phyloP scores from a whole-genome alignment of 23 tunicate species.

The Ascidia mentula region DNA sequence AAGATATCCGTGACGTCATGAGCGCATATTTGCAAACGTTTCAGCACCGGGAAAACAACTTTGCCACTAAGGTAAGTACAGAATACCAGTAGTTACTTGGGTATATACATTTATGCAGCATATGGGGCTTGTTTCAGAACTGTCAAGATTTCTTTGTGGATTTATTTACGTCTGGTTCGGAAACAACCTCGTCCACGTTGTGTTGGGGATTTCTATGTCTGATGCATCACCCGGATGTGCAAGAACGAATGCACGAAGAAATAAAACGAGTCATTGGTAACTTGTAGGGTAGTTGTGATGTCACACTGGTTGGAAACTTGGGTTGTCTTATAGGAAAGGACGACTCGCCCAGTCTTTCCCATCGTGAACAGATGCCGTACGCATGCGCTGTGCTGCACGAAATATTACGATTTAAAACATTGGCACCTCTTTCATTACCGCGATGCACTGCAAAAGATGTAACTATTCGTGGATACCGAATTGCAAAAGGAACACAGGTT shows the following conservation, averaged over 20 bases:
- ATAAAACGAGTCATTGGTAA: background rate
- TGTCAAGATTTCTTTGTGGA: conserved; percentile 1
- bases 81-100: background rate
- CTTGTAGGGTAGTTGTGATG: too few relatives aligned
- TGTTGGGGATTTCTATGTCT: background rate
- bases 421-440: conserved; percentile 9
- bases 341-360: background rate
- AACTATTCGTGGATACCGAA: background rate
- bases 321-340: background rate
- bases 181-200: background rate
- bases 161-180: background rate
- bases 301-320: too few relatives aligned
- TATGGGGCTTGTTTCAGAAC: background rate
- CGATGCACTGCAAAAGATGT: conserved; percentile 9
- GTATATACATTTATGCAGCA: background rate
- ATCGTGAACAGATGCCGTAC: conserved; percentile 9
- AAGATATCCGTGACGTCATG: background rate
- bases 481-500: conserved; percentile 17
- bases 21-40: background rate
- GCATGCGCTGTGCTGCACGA: conserved; percentile 5
- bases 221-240: background rate
- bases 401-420: conserved; percentile 4
- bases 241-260: background rate
- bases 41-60: background rate
- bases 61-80: background rate